Conservation (phyloP, 2,113 vertebrate genomes). For the Rana temporaria region DNA sequence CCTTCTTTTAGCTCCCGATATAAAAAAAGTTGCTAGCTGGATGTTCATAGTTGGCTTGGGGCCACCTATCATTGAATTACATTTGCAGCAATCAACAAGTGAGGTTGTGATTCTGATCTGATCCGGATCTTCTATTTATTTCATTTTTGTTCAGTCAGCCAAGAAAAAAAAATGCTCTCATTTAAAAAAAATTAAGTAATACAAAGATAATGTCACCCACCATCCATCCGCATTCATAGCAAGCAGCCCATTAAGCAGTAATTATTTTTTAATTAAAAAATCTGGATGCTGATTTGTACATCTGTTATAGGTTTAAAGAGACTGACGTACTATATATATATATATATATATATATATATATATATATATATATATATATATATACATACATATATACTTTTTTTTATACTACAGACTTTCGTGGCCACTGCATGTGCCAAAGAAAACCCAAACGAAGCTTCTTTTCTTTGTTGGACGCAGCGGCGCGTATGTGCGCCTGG, state of each 20-base stretch:
- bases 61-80: too few relatives aligned
- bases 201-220: conserved; percentile 81
- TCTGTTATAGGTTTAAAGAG: conserved; percentile 88
- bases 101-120: conserved; percentile 9
- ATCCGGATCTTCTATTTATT: conserved; percentile 70
- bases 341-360: conserved; percentile 64
- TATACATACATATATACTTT: conserved; percentile 52
- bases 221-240: conserved; percentile 83
- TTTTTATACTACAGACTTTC: conserved; percentile 80
- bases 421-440: conserved; percentile 82
- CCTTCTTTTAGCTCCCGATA: too few relatives aligned
- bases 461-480: conserved; percentile 82
- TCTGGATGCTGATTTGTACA: conserved; percentile 80
- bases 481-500: conserved; percentile 81
- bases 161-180: conserved; percentile 69
- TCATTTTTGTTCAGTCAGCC: conserved; percentile 69
- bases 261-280: conserved; percentile 89
- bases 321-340: conserved; percentile 64
- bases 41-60: too few relatives aligned
- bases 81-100: too few relatives aligned
- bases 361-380: conserved; percentile 62
- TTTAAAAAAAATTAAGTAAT: conserved; percentile 74
- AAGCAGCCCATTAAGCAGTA: conserved; percentile 81
- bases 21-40: too few relatives aligned
- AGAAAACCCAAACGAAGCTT: conserved; percentile 76